These are phyloP conservation scores for Cheilosia soror DNA, from an alignment of 2,888 invertebrate genomes.

Conservation along the genomic window DNA sequence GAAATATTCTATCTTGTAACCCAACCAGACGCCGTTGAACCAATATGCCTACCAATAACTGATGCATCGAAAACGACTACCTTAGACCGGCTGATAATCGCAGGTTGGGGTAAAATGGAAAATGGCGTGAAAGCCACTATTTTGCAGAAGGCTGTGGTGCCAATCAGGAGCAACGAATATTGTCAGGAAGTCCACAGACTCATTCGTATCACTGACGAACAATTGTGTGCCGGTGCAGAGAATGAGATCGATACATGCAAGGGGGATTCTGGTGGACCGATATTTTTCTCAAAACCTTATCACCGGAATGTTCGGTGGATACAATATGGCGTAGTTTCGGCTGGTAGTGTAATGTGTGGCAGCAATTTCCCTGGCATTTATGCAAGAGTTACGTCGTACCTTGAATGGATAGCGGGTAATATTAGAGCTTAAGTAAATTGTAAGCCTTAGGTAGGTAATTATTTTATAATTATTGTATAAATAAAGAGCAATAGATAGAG, in stretches of 20 bases:
- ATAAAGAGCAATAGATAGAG: too few species aligned
- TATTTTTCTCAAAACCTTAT: constrained; percentile 77
- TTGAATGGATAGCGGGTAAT: constrained; percentile 85
- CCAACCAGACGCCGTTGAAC: constrained; percentile 77
- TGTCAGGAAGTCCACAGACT: constrained; percentile 80
- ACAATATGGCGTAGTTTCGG: constrained; percentile 86
- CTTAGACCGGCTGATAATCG: constrained; percentile 76
- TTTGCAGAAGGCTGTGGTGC: constrained; percentile 78
- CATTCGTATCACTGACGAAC: constrained; percentile 79
- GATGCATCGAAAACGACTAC: constrained; percentile 39
- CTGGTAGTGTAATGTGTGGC: constrained; percentile 85
- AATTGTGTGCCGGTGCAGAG: constrained; percentile 85
- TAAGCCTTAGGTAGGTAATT: too few species aligned
- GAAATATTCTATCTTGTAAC: too few species aligned
- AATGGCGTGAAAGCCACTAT: constrained; percentile 71
- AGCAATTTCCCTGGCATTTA: constrained; percentile 85
- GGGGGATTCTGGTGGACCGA: constrained; percentile 78
- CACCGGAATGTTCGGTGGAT: constrained; percentile 76
- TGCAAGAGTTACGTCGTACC: constrained; percentile 84
- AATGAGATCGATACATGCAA: constrained; percentile 55
- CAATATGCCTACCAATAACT: constrained; percentile 80
- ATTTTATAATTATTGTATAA: too few species aligned
- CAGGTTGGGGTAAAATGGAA: constrained; percentile 81
- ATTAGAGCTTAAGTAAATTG: constrained; percentile 63
- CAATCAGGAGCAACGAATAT: constrained; percentile 65